phyloP scores from a whole-genome alignment of 1,140 invertebrate genomes.

The Zelostemma sp. region DNA sequence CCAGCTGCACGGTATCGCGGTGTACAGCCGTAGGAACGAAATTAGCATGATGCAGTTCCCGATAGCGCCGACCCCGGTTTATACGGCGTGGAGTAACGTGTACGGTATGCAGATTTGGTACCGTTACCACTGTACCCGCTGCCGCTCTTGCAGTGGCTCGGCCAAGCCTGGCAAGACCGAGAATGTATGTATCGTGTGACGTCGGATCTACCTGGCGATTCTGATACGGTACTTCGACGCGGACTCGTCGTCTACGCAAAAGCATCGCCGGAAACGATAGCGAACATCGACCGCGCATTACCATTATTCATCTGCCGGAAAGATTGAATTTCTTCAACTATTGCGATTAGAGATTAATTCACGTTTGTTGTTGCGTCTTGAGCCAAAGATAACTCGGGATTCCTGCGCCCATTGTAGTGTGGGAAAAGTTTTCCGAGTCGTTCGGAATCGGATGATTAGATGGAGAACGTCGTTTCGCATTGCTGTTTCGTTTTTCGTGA shows the following conservation, averaged over 20 bases:
- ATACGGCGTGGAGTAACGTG: constrained; percentile 46
- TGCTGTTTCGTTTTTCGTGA: constrained; percentile 14
- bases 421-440: background rate
- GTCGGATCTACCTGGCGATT: constrained; percentile 45
- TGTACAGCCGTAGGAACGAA: constrained; percentile 43
- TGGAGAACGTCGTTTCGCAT: background rate
- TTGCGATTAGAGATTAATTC: constrained; percentile 27
- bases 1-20: constrained; percentile 16
- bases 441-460: background rate
- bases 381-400: background rate
- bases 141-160: constrained; percentile 4
- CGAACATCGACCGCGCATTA: constrained; percentile 44
- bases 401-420: background rate
- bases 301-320: constrained; percentile 49
- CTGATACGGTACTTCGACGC: constrained; percentile 51
- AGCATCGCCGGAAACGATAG: constrained; percentile 43
- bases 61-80: constrained; percentile 47
- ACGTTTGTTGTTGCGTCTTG: constrained; percentile 5
- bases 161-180: background rate
- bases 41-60: constrained; percentile 52
- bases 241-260: constrained; percentile 16
- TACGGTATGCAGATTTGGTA: constrained; percentile 54
- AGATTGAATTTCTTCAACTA: constrained; percentile 31
- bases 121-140: constrained; percentile 38
- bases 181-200: constrained; percentile 46